Conservation (phyloP, 2,888 invertebrate genomes). For the Geotrupes spiniger region DNA sequence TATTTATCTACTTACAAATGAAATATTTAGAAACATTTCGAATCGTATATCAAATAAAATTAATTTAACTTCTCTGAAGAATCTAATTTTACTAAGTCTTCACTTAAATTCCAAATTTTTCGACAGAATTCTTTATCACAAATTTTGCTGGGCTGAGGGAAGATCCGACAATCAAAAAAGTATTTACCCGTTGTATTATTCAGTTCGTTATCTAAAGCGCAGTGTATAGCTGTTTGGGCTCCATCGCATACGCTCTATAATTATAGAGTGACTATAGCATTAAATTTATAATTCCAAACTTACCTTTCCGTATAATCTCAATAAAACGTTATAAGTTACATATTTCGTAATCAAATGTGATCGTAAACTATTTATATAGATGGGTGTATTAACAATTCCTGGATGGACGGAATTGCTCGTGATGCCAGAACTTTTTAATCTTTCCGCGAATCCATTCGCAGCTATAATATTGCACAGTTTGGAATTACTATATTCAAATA, state of each 20-base stretch:
- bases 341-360: neutral
- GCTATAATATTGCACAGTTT: slow-evolving; percentile 43
- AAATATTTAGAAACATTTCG: too few relatives aligned
- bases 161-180: slow-evolving; percentile 24
- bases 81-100: slow-evolving; percentile 24
- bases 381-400: slow-evolving; percentile 38
- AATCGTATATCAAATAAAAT: too few relatives aligned
- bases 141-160: slow-evolving; percentile 20
- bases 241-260: slow-evolving; percentile 26
- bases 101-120: slow-evolving; percentile 27
- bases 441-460: slow-evolving; percentile 42
- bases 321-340: too few relatives aligned
- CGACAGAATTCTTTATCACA: slow-evolving; percentile 18
- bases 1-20: too few relatives aligned
- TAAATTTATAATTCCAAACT: neutral
- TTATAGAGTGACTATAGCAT: neutral
- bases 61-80: slow-evolving; percentile 22
- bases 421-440: slow-evolving; percentile 38
- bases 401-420: slow-evolving; percentile 45
- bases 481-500: slow-evolving; percentile 40
- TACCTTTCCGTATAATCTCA: neutral
- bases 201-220: slow-evolving; percentile 24
- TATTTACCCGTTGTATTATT: slow-evolving; percentile 25
- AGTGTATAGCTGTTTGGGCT: slow-evolving; percentile 27
- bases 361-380: slow-evolving; percentile 1